These are phyloP conservation scores for Potamarius usumacintae DNA, from an alignment of 2,113 vertebrate genomes.

Conservation along the genomic window DNA sequence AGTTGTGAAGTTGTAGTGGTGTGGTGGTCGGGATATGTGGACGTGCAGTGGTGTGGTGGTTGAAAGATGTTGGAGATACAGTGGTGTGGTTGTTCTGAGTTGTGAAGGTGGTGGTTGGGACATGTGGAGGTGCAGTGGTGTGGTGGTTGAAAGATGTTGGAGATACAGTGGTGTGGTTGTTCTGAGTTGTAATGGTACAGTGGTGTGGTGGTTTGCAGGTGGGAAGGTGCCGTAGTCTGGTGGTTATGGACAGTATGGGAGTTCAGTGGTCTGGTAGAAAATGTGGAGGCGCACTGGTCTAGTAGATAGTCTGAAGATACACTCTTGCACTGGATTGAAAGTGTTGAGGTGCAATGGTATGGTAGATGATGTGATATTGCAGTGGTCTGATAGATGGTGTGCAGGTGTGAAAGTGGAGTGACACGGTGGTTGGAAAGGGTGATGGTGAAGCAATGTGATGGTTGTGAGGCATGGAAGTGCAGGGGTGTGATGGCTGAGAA, in stretches of 20 bases:
- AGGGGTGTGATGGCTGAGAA: background rate
- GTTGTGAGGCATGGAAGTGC: background rate
- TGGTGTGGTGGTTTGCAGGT: constrained; percentile 20
- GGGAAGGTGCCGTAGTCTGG: background rate
- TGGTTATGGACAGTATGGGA: background rate
- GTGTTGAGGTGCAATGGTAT: constrained; percentile 33
- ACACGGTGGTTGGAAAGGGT: too few relatives aligned
- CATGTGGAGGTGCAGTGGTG: background rate
- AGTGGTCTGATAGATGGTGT: too few relatives aligned
- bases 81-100: background rate
- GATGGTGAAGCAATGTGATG: too few relatives aligned
- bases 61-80: background rate
- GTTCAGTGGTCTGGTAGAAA: background rate
- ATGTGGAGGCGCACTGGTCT: too few relatives aligned
- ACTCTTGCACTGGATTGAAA: too few relatives aligned
- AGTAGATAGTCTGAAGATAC: too few relatives aligned
- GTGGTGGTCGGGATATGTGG: background rate
- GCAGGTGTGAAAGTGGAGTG: constrained; percentile 32
- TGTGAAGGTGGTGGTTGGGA: background rate
- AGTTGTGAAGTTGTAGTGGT: background rate
- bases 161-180: background rate
- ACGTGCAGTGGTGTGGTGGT: background rate
- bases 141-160: background rate
- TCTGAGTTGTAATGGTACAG: background rate
- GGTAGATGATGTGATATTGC: too few relatives aligned